Evolutionary conservation across 53 echinoderm and acorn worm genomes (phyloP).

Genomic region (Holothuria leucospilota): DNA sequence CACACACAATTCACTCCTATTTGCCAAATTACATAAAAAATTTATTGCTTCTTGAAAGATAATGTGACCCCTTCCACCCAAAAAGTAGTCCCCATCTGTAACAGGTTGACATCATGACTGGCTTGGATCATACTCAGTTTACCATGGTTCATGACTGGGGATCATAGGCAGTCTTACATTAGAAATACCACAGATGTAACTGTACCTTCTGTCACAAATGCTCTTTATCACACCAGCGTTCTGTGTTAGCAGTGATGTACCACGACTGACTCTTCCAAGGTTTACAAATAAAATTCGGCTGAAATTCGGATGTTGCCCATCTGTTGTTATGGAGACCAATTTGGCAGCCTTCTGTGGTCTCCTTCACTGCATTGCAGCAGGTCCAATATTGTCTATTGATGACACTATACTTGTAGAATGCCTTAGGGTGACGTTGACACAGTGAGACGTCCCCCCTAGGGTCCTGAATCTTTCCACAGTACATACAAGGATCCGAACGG

Average conservation of each 20-base stretch:
- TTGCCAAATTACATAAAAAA: too few relatives aligned
- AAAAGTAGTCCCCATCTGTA: too few relatives aligned
- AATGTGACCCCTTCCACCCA: too few relatives aligned
- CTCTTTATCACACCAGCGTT: conserved; percentile 42
- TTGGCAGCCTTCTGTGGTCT: conserved; percentile 78
- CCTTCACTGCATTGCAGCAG: conserved; percentile 76
- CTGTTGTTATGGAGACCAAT: conserved; percentile 91
- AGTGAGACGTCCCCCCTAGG: conserved; percentile 92
- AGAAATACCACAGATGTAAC: background rate
- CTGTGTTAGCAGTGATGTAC: conserved; percentile 32
- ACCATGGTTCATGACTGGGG: too few relatives aligned
- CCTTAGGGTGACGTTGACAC: conserved; percentile 94
- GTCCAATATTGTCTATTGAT: conserved; percentile 89
- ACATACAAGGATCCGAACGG: conserved; percentile 91
- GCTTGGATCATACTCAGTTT: too few relatives aligned
- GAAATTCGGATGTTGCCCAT: conserved; percentile 76
- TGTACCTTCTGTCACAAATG: background rate
- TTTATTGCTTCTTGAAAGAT: too few relatives aligned
- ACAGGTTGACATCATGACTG: too few relatives aligned
- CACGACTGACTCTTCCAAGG: conserved; percentile 59
- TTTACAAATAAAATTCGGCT: conserved; percentile 51
- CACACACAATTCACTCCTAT: too few relatives aligned
- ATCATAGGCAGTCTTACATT: background rate
- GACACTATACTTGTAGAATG: conserved; percentile 86
- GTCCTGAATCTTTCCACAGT: conserved; percentile 95